These are phyloP conservation scores for Chionis minor DNA, from an alignment of 2,113 vertebrate species.

Conservation along the genomic window DNA sequence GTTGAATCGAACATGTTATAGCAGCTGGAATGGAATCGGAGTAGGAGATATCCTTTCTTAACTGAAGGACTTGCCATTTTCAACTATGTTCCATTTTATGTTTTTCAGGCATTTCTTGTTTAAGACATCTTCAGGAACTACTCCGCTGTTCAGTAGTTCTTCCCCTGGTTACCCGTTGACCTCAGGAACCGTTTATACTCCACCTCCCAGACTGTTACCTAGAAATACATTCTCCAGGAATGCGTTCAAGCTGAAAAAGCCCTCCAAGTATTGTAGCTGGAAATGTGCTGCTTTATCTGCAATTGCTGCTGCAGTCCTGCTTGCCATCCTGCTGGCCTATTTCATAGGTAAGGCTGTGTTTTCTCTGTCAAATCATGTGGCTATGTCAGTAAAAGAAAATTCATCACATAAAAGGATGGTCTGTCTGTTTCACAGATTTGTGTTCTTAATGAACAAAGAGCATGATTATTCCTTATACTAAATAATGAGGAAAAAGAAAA, in stretches of 20 bases:
- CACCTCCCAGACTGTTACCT: conserved; percentile 93
- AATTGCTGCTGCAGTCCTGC: conserved; percentile 89
- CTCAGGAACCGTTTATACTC: conserved; percentile 97
- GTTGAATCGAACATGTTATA: background rate
- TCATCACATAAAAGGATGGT: background rate
- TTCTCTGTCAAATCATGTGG: background rate
- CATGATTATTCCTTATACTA: background rate
- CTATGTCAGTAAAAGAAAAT: background rate
- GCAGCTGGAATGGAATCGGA: background rate
- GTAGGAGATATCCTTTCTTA: background rate
- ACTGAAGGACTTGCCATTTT: background rate
- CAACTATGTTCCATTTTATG: conserved; percentile 35
- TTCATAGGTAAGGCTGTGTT: conserved; percentile 88
- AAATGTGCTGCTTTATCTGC: conserved; percentile 96
- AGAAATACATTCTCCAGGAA: conserved; percentile 98
- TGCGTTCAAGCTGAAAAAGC: conserved; percentile 98
- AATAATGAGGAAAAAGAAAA: background rate
- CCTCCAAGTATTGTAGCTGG: conserved; percentile 99
- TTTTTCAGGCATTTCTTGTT: conserved; percentile 95
- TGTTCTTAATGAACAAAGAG: background rate
- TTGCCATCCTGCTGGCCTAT: conserved; percentile 94
- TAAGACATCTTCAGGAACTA: conserved; percentile 97
- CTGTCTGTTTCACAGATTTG: background rate
- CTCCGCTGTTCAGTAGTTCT: conserved; percentile 97
- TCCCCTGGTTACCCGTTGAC: conserved; percentile 96